Base-by-base conservation (phyloP, 2,888 invertebrate species). In the Glyphotaelius pellucidus region DNA sequence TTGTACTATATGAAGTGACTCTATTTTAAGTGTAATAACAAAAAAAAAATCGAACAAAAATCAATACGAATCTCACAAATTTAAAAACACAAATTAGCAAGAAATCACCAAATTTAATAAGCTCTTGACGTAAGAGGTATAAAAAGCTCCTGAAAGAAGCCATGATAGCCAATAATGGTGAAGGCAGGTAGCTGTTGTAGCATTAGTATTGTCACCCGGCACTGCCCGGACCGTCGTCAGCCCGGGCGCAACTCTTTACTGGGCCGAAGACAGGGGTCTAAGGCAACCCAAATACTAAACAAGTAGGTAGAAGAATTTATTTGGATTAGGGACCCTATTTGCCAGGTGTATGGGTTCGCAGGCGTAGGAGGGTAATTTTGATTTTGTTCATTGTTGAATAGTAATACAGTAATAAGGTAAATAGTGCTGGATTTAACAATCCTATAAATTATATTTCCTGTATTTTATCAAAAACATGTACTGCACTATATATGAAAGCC, bases 221-320 rank as follows among this genome's bases (percentile, higher is more conserved):
- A 88, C n/a, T n/a, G n/a, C n/a, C n/a, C n/a, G n/a, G n/a, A n/a
- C 88, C 88, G 67, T 88, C 79, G 88, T 67, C 88, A 79, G 88
- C 30, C 38, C 19, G 9, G 25, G n/a, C 88, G 31, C 88, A 88
- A 88, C 88, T 88, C 88, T 88, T 88, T 88, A 52, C 47, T 31
- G 67, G n/a, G 67, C 31, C 31, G 19, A 86, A 14, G 25, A 30
- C 42, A 30, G 25, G 42, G 86, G 30, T 25, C 42, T 47, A 35
- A 42, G 7, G 25, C 67, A 67, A 25, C n/a, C 67, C 25, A 25
- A 67, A 67, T 67, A 67, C n/a, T n/a, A 67, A 5, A 25, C 25
- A 67, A 25, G 67, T n/a, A 25, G 25, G 67, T 67, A 67, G 67
- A 25, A 25, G 25, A 25, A 67, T 25, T 19, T 25, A 67, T 67